Percentiles rank a stretch among this genome's conserved stretches.
Evolutionary conservation across 2,797 vertebrate genomes (phyloP).

Genomic region (Channallabes apus): DNA sequence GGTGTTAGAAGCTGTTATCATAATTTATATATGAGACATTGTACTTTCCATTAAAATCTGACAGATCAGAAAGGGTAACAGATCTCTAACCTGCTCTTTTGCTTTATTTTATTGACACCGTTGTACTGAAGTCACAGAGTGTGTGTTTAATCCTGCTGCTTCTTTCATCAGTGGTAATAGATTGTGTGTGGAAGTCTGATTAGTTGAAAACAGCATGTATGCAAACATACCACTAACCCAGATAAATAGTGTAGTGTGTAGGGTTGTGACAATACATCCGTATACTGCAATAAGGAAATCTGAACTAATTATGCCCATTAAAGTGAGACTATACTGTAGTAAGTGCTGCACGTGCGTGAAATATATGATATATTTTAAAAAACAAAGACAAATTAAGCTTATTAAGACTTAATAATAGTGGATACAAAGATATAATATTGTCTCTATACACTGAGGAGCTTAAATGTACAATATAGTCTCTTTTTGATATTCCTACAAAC

Average conservation of each 20-base stretch:
- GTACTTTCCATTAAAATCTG: neutral
- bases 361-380: neutral
- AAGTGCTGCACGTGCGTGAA: neutral
- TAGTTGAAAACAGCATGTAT: conserved; percentile 3
- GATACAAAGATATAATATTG: neutral
- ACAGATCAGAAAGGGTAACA: neutral
- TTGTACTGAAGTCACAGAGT: neutral
- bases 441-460: neutral
- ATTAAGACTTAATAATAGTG: neutral
- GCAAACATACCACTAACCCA: neutral
- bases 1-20: neutral
- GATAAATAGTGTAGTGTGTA: neutral
- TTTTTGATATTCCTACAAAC: neutral
- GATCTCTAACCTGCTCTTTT: neutral
- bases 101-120: neutral
- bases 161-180: neutral
- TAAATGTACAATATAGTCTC: neutral
- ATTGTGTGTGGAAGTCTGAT: neutral
- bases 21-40: neutral
- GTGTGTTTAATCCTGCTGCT: conserved; percentile 8
- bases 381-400: too few species aligned
- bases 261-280: neutral
- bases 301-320: neutral
- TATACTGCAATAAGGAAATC: neutral
- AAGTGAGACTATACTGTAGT: neutral